Evolutionary conservation across 2,888 invertebrate genomes (phyloP), one percentile per base, ranked within the genome.

Genomic region (Rhyacophila evoluta): DNA sequence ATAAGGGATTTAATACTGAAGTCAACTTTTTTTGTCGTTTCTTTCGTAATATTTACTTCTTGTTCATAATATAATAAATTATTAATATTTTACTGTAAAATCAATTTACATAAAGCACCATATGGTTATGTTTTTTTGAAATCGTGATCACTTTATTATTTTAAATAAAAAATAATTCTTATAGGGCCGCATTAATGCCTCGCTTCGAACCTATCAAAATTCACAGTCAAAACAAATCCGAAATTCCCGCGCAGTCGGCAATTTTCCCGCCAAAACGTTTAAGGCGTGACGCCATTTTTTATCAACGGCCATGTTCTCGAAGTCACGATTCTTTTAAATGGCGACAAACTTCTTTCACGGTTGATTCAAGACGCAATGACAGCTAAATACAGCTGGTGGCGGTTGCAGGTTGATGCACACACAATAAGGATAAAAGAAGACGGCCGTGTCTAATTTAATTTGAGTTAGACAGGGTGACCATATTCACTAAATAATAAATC

Each of bases 281-380:
- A 55, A 55, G 15, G 55, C 55, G 55, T 55, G 25, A 55, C 55
- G 55, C 19, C 55, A 55, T 55, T 55, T 55, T 55, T 55, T 55
- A 55, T 55, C 55, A 19, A 10, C 19, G 55, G 8, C 55, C 19
- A 19, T 55, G 15, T 19, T 8, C 15, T 2, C 55, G 2, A 19
- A 10, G 15, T 55, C 55, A 55, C 55, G 55, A 55, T 55, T 55
- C 55, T 55, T 55, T 55, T 19, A 25, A 19, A 55, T 25, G 25
- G 19, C 25, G 55, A 55, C 55, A 55, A 55, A 55, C 55, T 15
- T 55, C 55, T 55, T 55, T 55, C 55, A 55, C 55, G 55, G 55
- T 19, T 19, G 55, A 55, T 55, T 55, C 19, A 19, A 19, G 19
- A 8, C 15, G 8, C 25, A 55, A 19, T 55, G 55, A 55, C 55